phyloP scores from a whole-genome alignment of 1,140 invertebrate genomes.

The Cecropterus lyciades region DNA sequence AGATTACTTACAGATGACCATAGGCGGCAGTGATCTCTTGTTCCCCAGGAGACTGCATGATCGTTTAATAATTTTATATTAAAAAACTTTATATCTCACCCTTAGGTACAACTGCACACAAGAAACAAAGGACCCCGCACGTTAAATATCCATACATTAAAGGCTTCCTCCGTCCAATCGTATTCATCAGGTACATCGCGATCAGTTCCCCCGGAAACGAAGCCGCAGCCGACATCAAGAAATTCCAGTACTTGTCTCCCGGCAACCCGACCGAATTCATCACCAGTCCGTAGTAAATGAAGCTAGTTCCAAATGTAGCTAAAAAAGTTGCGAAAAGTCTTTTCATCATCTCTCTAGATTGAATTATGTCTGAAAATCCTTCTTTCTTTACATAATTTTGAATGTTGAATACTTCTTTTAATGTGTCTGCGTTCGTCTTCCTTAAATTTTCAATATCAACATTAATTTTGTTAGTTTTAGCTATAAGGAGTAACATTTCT shows the following conservation, averaged over 20 bases:
- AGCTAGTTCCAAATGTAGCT: constrained; percentile 87
- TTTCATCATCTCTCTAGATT: constrained; percentile 58
- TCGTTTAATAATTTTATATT: no score
- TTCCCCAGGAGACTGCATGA: no score
- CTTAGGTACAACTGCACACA: constrained; percentile 52
- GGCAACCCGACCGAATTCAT: constrained; percentile 90
- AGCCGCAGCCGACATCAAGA: constrained; percentile 86
- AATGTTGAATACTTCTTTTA: constrained; percentile 56
- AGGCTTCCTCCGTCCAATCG: constrained; percentile 85
- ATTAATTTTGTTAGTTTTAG: constrained; percentile 85
- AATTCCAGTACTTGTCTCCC: constrained; percentile 88
- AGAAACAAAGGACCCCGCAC: constrained; percentile 75
- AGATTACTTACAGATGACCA: no score
- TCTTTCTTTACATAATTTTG: constrained; percentile 46
- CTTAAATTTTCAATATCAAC: constrained; percentile 52
- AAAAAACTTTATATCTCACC: constrained; percentile 45
- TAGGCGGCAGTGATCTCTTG: no score
- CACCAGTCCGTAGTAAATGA: constrained; percentile 92
- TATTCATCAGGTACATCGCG: constrained; percentile 86
- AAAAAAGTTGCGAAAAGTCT: constrained; percentile 71
- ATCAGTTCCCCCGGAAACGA: constrained; percentile 89
- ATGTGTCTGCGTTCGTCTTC: constrained; percentile 45
- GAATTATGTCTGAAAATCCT: constrained; percentile 49
- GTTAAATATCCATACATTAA: constrained; percentile 84
- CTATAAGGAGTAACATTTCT: constrained; percentile 84